phyloP scores from a whole-genome alignment of 2,113 vertebrate genomes.

The Melanotaenia duboulayi region DNA sequence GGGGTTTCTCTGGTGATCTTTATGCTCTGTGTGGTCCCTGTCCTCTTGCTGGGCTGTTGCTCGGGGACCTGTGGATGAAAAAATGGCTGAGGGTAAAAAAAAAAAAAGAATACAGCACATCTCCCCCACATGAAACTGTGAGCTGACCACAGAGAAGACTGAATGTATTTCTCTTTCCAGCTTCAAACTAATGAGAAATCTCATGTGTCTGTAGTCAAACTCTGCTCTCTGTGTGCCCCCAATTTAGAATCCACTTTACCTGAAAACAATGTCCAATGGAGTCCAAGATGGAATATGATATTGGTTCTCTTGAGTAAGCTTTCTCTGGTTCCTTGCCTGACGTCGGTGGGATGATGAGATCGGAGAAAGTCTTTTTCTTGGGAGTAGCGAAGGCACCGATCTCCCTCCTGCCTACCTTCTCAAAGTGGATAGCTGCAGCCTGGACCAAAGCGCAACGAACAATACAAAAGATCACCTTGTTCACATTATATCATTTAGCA shows the following conservation, averaged over 20 bases:
- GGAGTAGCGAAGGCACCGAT: slow-evolving; percentile 82
- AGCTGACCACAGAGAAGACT: too few species aligned
- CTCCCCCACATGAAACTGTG: neutral
- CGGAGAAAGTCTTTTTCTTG: slow-evolving; percentile 63
- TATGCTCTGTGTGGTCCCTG: slow-evolving; percentile 44
- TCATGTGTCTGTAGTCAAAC: neutral
- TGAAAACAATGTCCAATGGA: slow-evolving; percentile 86
- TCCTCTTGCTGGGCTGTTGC: slow-evolving; percentile 40
- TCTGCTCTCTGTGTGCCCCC: neutral
- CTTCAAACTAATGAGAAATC: neutral
- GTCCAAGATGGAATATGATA: slow-evolving; percentile 87
- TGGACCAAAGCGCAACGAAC: slow-evolving; percentile 56
- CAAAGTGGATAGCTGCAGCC: slow-evolving; percentile 88
- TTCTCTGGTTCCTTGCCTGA: slow-evolving; percentile 69
- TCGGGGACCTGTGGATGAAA: slow-evolving; percentile 45
- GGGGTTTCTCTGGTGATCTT: slow-evolving; percentile 34
- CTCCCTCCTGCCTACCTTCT: slow-evolving; percentile 88
- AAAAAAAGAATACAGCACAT: neutral
- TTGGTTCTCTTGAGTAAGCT: slow-evolving; percentile 83
- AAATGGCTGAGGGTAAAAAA: slow-evolving; percentile 11
- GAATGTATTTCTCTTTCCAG: neutral
- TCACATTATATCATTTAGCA: too few species aligned
- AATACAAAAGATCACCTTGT: neutral
- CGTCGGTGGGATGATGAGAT: slow-evolving; percentile 75
- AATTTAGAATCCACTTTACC: slow-evolving; percentile 64